A percentile compares a stretch with the other conserved stretches of the same genome.
phyloP scores from a whole-genome alignment of 2,888 invertebrate species.

The Caradrina kadenii region DNA sequence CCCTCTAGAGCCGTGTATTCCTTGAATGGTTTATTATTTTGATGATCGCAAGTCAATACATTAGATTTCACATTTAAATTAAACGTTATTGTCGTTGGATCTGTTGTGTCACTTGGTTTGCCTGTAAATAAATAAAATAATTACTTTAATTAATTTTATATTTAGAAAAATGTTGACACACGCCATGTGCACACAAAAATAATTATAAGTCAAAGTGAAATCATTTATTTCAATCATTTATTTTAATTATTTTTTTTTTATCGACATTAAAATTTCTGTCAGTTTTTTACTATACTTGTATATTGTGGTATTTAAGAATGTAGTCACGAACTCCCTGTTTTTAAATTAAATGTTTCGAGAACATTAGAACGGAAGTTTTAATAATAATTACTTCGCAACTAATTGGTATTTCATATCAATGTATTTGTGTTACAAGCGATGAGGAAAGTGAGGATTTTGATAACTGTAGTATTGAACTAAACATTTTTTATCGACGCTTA shows the following conservation, averaged over 20 bases:
- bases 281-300: slow-evolving; percentile 80
- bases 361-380: slow-evolving; percentile 62
- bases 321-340: slow-evolving; percentile 67
- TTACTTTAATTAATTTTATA: no score
- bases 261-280: slow-evolving; percentile 75
- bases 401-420: slow-evolving; percentile 68
- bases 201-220: no score
- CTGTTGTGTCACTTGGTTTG: neutral
- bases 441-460: slow-evolving; percentile 70
- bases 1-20: slow-evolving; percentile 36
- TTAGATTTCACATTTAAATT: neutral
- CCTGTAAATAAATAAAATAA: slow-evolving; percentile 19
- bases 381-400: slow-evolving; percentile 72
- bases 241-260: no score
- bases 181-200: no score
- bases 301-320: slow-evolving; percentile 67
- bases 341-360: slow-evolving; percentile 65
- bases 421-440: slow-evolving; percentile 66
- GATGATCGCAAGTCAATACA: slow-evolving; percentile 23
- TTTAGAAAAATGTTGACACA: no score
- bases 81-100: slow-evolving; percentile 3
- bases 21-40: rapidly evolving
- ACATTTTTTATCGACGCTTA: slow-evolving; percentile 63
- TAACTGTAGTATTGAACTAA: slow-evolving; percentile 65
- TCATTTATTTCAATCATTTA: no score